These are phyloP conservation scores for Zaprionus kolodkinae DNA, from an alignment of 1,140 invertebrate species.

Conservation along the genomic window DNA sequence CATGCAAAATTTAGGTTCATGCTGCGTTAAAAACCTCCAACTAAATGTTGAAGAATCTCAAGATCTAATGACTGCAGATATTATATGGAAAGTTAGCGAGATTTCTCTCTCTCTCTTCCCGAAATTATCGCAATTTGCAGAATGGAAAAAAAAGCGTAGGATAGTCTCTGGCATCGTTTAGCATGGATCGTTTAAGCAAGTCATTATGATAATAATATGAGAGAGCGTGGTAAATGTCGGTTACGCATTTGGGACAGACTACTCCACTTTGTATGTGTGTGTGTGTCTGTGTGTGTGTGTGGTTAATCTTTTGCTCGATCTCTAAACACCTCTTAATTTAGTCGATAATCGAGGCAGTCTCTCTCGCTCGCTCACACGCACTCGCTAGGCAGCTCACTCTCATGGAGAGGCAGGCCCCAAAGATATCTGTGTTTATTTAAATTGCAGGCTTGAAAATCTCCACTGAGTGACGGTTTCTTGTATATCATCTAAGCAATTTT, in stretches of 20 bases:
- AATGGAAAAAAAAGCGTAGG: not conserved
- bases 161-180: not conserved
- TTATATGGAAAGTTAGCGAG: not conserved
- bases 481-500: conserved; percentile 63
- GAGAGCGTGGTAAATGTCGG: conserved; percentile 22
- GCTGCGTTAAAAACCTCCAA: too few relatives aligned
- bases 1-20: too few relatives aligned
- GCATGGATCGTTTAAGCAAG: not conserved
- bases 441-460: conserved; percentile 61
- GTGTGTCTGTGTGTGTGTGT: not conserved
- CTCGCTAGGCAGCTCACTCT: not conserved
- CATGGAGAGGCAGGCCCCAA: conserved; percentile 2
- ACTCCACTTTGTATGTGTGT: conserved; percentile 16
- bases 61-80: not conserved
- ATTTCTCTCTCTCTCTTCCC: not conserved
- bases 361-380: not conserved
- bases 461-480: not conserved
- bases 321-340: conserved; percentile 43
- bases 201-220: conserved; percentile 24
- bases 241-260: not conserved
- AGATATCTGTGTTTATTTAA: conserved; percentile 72
- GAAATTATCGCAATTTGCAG: not conserved
- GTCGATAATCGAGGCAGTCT: conserved; percentile 33
- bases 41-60: not conserved
- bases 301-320: conserved; percentile 17